Conservation (phyloP, 2,797 vertebrate genomes). For the Acrocephalus scirpaceus region DNA sequence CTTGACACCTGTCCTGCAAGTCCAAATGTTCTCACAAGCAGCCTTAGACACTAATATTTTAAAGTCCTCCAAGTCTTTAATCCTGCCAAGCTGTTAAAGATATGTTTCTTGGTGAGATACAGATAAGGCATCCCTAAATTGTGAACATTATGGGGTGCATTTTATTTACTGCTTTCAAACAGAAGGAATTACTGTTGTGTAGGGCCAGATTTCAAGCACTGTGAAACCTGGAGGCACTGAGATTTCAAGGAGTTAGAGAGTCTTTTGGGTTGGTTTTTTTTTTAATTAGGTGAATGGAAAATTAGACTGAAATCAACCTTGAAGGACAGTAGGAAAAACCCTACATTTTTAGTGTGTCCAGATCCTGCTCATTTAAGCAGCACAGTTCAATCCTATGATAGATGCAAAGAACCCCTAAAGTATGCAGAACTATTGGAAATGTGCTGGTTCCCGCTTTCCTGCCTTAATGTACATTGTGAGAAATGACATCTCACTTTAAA, state of each 20-base stretch:
- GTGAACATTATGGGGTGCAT: not conserved
- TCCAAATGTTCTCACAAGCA: constrained; percentile 26
- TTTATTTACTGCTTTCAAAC: not conserved
- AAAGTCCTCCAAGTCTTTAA: not conserved
- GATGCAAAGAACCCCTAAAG: not conserved
- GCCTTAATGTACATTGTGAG: not conserved
- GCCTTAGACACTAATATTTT: not conserved
- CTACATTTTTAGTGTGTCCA: not conserved
- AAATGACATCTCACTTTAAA: not conserved
- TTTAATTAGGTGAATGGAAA: not conserved
- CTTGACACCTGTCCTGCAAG: constrained; percentile 33
- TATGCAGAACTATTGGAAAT: not conserved
- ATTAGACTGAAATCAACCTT: not conserved
- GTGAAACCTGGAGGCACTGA: not conserved
- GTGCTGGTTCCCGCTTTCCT: not conserved
- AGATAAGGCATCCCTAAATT: not conserved
- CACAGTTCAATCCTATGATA: not conserved
- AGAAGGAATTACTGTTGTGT: not conserved
- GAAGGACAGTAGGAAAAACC: not conserved
- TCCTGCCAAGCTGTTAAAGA: not conserved
- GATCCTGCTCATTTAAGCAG: not conserved
- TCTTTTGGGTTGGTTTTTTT: not conserved
- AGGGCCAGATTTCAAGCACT: not conserved
- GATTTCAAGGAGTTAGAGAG: not conserved
- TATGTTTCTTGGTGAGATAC: not conserved